Percentiles rank a stretch among this genome's conserved stretches.
phyloP scores from a whole-genome alignment of 2,888 invertebrate genomes.

The Eurytoma californica region DNA sequence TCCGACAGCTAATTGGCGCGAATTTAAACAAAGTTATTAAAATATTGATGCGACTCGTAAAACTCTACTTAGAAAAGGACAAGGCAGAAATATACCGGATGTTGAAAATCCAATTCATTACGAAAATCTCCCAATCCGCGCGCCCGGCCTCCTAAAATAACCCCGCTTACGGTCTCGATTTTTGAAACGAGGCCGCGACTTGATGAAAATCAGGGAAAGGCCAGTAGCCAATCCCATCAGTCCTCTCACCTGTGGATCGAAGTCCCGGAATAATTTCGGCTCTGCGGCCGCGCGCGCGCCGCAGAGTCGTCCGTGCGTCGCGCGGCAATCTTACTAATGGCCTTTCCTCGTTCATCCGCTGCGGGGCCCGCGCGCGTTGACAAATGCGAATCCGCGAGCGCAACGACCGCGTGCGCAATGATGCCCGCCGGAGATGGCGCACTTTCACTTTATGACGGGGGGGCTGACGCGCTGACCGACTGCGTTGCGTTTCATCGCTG shows the following conservation, averaged over 20 bases:
- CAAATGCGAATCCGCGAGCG: slow-evolving; percentile 24
- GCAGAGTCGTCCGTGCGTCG: slow-evolving; percentile 3
- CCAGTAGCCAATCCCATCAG: not conserved
- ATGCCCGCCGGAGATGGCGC: not conserved
- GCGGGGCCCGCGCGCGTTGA: slow-evolving; percentile 4
- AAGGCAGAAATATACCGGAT: too few species aligned
- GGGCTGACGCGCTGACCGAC: not conserved
- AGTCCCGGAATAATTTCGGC: slow-evolving; percentile 27
- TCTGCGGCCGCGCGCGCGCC: not conserved
- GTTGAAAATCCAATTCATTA: too few species aligned
- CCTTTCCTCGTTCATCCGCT: slow-evolving; percentile 43
- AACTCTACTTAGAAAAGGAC: too few species aligned
- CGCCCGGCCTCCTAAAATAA: too few species aligned
- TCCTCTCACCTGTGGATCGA: not conserved
- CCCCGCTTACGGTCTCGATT: too few species aligned
- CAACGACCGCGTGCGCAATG: not conserved
- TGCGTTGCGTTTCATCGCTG: not conserved
- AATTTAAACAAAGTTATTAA: too few species aligned
- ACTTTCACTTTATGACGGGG: slow-evolving; percentile 18
- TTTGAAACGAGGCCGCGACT: too few species aligned
- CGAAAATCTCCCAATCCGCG: too few species aligned
- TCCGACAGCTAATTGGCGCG: too few species aligned
- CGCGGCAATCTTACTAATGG: slow-evolving; percentile 55
- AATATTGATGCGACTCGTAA: too few species aligned
- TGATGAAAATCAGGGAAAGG: not conserved